Percentiles rank a stretch among this genome's conserved stretches.
Evolutionary conservation across 1,140 invertebrate species (phyloP).

Genomic region (Conopomorpha cramerella): DNA sequence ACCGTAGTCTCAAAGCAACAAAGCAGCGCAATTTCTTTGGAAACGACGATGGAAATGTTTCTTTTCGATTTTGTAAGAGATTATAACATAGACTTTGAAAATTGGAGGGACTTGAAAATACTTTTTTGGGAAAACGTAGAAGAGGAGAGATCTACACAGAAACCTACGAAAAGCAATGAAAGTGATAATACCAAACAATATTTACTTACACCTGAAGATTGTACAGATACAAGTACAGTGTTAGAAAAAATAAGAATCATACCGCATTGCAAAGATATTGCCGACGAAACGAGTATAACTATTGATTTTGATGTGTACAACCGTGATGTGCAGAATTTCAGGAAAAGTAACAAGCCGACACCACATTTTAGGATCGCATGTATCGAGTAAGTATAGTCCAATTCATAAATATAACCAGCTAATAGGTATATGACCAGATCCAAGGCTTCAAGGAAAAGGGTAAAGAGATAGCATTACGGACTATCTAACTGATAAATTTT

Average conservation of each 20-base stretch:
- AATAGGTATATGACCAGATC: too few relatives aligned
- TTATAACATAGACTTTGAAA: constrained; percentile 16
- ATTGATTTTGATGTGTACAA: constrained; percentile 50
- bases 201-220: constrained; percentile 33
- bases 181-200: constrained; percentile 16
- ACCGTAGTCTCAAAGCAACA: constrained; percentile 18
- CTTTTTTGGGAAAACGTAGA: constrained; percentile 30
- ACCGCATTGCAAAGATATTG: constrained; percentile 11
- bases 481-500: too few relatives aligned
- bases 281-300: constrained; percentile 15
- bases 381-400: constrained; percentile 41
- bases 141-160: constrained; percentile 15
- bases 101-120: constrained; percentile 33
- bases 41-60: constrained; percentile 18
- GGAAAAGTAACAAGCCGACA: constrained; percentile 28
- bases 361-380: constrained; percentile 45
- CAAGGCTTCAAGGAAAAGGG: too few relatives aligned
- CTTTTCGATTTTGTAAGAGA: constrained; percentile 29
- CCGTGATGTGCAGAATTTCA: constrained; percentile 43
- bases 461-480: too few relatives aligned
- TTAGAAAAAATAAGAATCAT: constrained; percentile 41
- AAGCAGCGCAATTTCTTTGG: constrained; percentile 5
- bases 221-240: constrained; percentile 22
- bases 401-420: too few relatives aligned
- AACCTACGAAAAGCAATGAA: constrained; percentile 4